A percentile compares a stretch with the other conserved stretches of the same genome.
Evolutionary conservation across 1,140 invertebrate genomes (phyloP).

Genomic region (Ceratosolen fusciceps): DNA sequence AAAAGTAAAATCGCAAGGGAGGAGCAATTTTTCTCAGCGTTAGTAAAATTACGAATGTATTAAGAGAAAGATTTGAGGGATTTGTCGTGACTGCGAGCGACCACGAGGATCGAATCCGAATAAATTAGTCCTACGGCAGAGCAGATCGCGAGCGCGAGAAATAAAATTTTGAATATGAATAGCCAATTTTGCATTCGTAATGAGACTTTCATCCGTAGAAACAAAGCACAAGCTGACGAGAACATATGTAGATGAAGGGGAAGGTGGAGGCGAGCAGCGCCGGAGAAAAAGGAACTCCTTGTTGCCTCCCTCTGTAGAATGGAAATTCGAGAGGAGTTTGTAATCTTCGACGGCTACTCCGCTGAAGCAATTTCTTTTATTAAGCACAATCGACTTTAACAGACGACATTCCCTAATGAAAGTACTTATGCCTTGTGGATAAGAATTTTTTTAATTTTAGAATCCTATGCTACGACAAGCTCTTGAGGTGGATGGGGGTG

Average conservation of each 20-base stretch:
- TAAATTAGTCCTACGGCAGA: slow-evolving; percentile 68
- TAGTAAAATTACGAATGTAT: slow-evolving; percentile 48
- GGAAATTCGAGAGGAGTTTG: slow-evolving; percentile 40
- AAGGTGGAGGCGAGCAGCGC: slow-evolving; percentile 39
- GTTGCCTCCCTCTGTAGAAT: neutral
- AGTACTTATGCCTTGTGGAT: slow-evolving; percentile 15
- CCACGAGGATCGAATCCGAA: slow-evolving; percentile 66
- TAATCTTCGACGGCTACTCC: slow-evolving; percentile 37
- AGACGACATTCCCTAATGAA: slow-evolving; percentile 35
- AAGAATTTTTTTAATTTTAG: slow-evolving; percentile 40
- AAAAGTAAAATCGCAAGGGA: slow-evolving; percentile 9
- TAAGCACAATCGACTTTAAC: slow-evolving; percentile 44
- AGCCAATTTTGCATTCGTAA: slow-evolving; percentile 87
- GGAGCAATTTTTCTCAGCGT: slow-evolving; percentile 37
- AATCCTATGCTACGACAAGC: neutral
- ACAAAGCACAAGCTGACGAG: slow-evolving; percentile 76
- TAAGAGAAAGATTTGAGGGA: slow-evolving; percentile 58
- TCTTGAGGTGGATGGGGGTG: too few species aligned
- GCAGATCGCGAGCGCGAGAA: slow-evolving; percentile 70
- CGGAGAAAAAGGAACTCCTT: slow-evolving; percentile 27
- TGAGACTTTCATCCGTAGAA: slow-evolving; percentile 75
- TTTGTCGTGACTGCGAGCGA: slow-evolving; percentile 57
- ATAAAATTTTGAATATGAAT: slow-evolving; percentile 92
- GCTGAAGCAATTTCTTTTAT: slow-evolving; percentile 43
- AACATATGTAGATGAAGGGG: slow-evolving; percentile 77